These are phyloP conservation scores for Gymnothorax reevesii DNA, from an alignment of 2,797 vertebrate species.

Conservation along the genomic window DNA sequence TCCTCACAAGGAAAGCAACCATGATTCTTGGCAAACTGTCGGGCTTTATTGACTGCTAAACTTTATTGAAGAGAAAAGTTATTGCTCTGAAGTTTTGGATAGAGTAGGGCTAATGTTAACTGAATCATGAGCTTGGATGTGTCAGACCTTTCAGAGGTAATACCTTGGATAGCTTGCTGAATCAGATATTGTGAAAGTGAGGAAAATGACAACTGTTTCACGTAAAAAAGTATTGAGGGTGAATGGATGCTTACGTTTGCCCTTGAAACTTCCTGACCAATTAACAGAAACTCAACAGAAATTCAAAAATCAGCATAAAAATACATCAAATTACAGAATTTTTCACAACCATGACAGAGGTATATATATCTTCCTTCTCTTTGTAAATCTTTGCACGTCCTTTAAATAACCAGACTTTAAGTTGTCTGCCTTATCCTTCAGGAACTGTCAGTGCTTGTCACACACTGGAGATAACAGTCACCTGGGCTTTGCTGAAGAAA, in stretches of 20 bases:
- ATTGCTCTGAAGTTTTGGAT: neutral
- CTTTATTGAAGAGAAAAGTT: neutral
- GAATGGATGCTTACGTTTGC: neutral
- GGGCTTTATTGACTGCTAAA: neutral
- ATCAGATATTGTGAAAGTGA: neutral
- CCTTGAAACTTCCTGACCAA: neutral
- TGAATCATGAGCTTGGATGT: neutral
- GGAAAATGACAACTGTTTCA: neutral
- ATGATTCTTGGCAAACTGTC: neutral
- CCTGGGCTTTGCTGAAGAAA: neutral
- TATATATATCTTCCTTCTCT: neutral
- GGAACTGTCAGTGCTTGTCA: neutral
- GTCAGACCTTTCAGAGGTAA: neutral
- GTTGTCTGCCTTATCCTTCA: neutral
- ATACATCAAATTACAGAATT: neutral
- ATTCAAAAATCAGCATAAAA: neutral
- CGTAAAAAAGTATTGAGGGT: neutral
- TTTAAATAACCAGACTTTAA: neutral
- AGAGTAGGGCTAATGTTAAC: neutral
- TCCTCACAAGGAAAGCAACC: neutral
- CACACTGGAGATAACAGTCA: neutral
- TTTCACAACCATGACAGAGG: neutral
- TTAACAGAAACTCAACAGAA: neutral
- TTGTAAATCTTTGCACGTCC: neutral
- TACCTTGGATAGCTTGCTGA: neutral